phyloP scores from a whole-genome alignment of 2,888 invertebrate genomes.

The Lucinisca nassula region DNA sequence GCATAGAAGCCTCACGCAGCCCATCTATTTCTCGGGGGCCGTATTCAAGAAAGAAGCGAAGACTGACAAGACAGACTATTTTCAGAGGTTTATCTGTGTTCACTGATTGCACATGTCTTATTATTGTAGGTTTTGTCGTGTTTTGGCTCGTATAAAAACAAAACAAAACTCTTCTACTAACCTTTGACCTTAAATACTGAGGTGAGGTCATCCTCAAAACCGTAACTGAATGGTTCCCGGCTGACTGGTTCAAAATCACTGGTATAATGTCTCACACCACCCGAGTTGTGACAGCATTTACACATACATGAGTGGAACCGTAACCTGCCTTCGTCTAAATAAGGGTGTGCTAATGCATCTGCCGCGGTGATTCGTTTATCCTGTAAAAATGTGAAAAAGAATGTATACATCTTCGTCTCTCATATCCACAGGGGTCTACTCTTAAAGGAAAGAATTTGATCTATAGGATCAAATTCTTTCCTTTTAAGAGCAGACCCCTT shows the following conservation, averaged over 20 bases:
- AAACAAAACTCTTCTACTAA: conserved; percentile 86
- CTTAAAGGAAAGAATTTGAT: no score
- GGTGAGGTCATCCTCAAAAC: conserved; percentile 98
- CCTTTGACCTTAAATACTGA: conserved; percentile 93
- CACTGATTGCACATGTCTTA: no score
- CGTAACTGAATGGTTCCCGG: conserved; percentile 96
- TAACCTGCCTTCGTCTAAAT: conserved; percentile 98
- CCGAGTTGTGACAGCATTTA: conserved; percentile 96
- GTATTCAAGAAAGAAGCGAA: no score
- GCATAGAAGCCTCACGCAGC: no score
- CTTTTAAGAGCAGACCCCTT: no score
- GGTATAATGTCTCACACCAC: conserved; percentile 93
- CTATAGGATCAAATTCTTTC: no score
- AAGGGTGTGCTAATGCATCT: conserved; percentile 98
- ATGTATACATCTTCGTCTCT: no score
- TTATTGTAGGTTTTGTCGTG: background rate
- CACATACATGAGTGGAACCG: conserved; percentile 99
- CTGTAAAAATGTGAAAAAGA: conserved; percentile 89
- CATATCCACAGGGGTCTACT: no score
- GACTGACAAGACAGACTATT: no score
- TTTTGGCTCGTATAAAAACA: background rate
- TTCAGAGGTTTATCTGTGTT: no score
- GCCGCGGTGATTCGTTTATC: conserved; percentile 98
- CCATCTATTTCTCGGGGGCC: no score
- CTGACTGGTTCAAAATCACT: conserved; percentile 97